Percentiles rank a stretch among this genome's conserved stretches.
Evolutionary conservation across 1,140 invertebrate genomes (phyloP).

Genomic region (Drosophila orosa): DNA sequence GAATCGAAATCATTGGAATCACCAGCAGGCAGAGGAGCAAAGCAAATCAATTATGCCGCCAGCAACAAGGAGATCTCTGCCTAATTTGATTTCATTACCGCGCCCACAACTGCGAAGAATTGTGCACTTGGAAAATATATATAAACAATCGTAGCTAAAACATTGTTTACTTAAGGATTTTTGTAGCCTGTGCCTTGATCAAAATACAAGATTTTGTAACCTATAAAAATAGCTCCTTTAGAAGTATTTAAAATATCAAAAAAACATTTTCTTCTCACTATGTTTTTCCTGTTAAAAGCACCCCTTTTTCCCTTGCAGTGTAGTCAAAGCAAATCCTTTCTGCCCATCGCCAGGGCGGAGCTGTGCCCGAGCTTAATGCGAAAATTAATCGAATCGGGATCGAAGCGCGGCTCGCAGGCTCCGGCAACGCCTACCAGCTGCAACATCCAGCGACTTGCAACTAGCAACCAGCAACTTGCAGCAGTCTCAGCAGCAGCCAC

Average conservation of each 20-base stretch:
- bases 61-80: constrained; percentile 60
- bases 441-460: constrained; percentile 12
- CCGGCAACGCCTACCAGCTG: constrained; percentile 55
- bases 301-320: neutral
- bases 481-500: constrained; percentile 36
- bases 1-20: neutral
- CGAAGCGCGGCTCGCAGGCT: constrained; percentile 41
- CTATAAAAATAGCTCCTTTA: too few relatives aligned
- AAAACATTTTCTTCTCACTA: too few relatives aligned
- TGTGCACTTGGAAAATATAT: constrained; percentile 16
- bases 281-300: too few relatives aligned
- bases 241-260: too few relatives aligned
- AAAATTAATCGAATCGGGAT: constrained; percentile 84
- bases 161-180: too few relatives aligned
- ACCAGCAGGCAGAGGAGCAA: constrained; percentile 23
- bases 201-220: neutral
- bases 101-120: constrained; percentile 73
- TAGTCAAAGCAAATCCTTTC: constrained; percentile 29
- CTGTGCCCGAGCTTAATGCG: constrained; percentile 78
- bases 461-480: constrained; percentile 36
- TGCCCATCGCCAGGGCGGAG: constrained; percentile 58
- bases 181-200: neutral
- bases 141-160: neutral
- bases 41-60: constrained; percentile 66
- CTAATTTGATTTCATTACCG: constrained; percentile 84